Percentiles rank a stretch among this genome's conserved stretches.
These are phyloP conservation scores for Sardina pilchardus DNA, from an alignment of 2,113 vertebrate genomes.

Conservation along the genomic window DNA sequence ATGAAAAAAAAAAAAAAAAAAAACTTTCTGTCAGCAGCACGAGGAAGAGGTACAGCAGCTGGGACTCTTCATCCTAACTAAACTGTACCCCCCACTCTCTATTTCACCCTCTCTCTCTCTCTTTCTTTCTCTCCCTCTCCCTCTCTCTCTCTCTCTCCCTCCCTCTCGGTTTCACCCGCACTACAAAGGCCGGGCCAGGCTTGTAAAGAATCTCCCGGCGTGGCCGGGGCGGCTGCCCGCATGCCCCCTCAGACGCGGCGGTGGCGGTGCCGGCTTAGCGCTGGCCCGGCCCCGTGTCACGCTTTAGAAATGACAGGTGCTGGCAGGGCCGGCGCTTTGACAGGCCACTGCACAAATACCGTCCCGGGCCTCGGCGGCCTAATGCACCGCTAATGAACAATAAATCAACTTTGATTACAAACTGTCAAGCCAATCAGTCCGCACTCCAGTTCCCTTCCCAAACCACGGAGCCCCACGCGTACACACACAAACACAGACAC, in stretches of 20 bases:
- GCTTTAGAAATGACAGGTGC: conserved; percentile 94
- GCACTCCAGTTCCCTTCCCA: conserved; percentile 83
- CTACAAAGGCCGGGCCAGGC: conserved; percentile 55
- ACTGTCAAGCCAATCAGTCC: conserved; percentile 93
- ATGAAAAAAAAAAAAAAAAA: not conserved
- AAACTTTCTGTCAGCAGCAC: not conserved
- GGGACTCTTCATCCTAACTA: not conserved
- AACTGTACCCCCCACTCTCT: conserved; percentile 23
- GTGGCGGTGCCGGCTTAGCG: conserved; percentile 29
- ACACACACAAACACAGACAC: conserved; percentile 44
- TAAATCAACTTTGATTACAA: conserved; percentile 99
- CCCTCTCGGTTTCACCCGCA: conserved; percentile 29
- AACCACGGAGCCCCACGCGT: conserved; percentile 69
- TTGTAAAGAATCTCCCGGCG: conserved; percentile 66
- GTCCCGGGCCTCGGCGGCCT: conserved; percentile 91
- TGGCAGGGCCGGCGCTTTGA: conserved; percentile 83
- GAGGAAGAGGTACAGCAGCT: not conserved
- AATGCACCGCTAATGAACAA: conserved; percentile 99
- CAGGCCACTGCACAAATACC: conserved; percentile 95
- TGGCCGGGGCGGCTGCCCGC: conserved; percentile 49
- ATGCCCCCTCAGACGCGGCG: conserved; percentile 29
- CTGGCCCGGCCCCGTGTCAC: conserved; percentile 80
- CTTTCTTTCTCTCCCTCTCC: conserved; percentile 30
- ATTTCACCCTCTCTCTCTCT: conserved; percentile 28
- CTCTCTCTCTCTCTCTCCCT: conserved; percentile 18